phyloP scores from a whole-genome alignment of 2,113 vertebrate species.

The Stigmatopora argus region DNA sequence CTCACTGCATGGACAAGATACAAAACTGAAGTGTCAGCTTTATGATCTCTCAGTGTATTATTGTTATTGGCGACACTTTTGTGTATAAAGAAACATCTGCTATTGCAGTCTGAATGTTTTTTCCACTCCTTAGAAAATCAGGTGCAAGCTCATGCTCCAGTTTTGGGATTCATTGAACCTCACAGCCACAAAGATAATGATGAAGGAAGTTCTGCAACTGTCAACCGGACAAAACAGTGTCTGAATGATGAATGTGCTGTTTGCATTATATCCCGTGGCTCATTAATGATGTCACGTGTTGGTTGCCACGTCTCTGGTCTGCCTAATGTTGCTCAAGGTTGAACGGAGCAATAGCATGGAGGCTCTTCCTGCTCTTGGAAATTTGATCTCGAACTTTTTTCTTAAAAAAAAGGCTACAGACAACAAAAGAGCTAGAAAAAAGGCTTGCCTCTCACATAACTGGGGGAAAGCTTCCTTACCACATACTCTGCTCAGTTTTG shows the following conservation, averaged over 20 bases:
- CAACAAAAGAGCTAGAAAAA: neutral
- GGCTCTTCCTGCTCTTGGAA: constrained; percentile 19
- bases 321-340: constrained; percentile 21
- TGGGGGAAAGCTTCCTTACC: neutral
- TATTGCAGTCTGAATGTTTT: neutral
- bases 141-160: neutral
- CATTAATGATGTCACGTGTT: constrained; percentile 33
- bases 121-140: neutral
- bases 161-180: neutral
- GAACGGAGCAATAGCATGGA: neutral
- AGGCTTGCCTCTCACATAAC: too few species aligned
- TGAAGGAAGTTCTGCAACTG: constrained; percentile 26
- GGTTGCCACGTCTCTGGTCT: constrained; percentile 31
- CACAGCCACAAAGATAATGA: constrained; percentile 13
- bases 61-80: neutral
- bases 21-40: neutral
- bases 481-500: constrained; percentile 24
- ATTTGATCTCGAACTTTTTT: constrained; percentile 20
- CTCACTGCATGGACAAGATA: neutral
- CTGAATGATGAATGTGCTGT: constrained; percentile 44
- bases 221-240: constrained; percentile 46
- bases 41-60: neutral
- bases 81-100: constrained; percentile 20
- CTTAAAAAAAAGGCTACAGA: constrained; percentile 14
- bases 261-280: constrained; percentile 25